Conservation (phyloP, 2,888 invertebrate genomes). For the Hypsopygia costalis region DNA sequence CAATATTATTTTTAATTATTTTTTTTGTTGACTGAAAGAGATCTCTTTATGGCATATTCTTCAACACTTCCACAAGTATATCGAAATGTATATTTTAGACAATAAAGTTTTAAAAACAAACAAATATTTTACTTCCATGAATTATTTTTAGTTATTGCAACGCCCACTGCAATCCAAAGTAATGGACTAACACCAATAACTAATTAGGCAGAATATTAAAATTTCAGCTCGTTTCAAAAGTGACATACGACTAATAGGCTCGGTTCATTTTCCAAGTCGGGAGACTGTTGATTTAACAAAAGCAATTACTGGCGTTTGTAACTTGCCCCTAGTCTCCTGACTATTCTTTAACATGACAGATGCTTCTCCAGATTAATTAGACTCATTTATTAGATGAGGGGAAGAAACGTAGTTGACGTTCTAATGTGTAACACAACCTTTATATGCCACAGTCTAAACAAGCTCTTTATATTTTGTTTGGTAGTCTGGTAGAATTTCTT, state of each 20-base stretch:
- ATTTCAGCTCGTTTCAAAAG: slow-evolving; percentile 30
- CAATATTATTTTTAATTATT: too few species aligned
- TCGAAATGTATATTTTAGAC: too few species aligned
- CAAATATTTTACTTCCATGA: too few species aligned
- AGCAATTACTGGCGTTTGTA: slow-evolving; percentile 60
- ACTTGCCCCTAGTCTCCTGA: slow-evolving; percentile 44
- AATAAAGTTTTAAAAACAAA: too few species aligned
- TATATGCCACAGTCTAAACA: slow-evolving; percentile 3
- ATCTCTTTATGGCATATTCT: too few species aligned
- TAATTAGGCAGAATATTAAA: slow-evolving; percentile 33
- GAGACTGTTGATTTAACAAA: slow-evolving; percentile 59
- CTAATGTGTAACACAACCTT: slow-evolving; percentile 10
- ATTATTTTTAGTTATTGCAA: too few species aligned
- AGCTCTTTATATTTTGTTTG: background rate
- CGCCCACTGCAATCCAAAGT: slow-evolving; percentile 12
- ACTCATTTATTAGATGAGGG: slow-evolving; percentile 61
- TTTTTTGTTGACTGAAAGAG: too few species aligned
- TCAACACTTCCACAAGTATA: too few species aligned
- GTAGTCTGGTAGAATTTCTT: slow-evolving; percentile 2
- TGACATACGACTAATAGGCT: slow-evolving; percentile 35
- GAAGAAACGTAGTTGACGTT: slow-evolving; percentile 37
- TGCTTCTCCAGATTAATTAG: slow-evolving; percentile 70
- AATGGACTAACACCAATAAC: slow-evolving; percentile 19
- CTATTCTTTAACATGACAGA: slow-evolving; percentile 73
- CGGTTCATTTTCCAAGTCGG: slow-evolving; percentile 27